Evolutionary conservation across 1,140 invertebrate species (phyloP).

Genomic region (Zeugodacus cucurbitae): DNA sequence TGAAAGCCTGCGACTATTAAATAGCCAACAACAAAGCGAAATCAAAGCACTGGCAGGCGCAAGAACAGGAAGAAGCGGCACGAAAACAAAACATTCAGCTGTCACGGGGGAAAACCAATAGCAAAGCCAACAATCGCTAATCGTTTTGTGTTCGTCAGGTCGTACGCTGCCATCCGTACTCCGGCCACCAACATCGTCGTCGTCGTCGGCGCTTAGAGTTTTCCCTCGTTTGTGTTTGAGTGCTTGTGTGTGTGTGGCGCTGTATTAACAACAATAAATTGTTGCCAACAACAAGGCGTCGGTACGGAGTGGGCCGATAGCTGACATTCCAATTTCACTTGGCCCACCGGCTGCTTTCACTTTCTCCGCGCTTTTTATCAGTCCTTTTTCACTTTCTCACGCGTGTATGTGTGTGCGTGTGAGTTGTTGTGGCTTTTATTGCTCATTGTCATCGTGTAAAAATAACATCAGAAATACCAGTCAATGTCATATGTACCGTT

Average conservation of each 20-base stretch:
- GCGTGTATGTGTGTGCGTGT: not conserved
- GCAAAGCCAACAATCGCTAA: not conserved
- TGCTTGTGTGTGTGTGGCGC: not conserved
- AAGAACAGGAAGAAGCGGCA: not conserved
- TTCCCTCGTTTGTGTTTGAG: not conserved
- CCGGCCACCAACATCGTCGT: not conserved
- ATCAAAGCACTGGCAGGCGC: not conserved
- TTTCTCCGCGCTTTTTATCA: not conserved
- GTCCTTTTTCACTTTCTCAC: not conserved
- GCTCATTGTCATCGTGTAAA: slow-evolving; percentile 31
- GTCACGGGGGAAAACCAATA: slow-evolving; percentile 29
- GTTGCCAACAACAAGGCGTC: not conserved
- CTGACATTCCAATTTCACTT: not conserved
- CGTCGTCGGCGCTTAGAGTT: not conserved
- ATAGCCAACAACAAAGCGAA: not conserved
- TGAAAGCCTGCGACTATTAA: not conserved
- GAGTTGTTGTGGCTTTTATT: not conserved
- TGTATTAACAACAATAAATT: not conserved
- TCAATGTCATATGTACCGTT: not conserved
- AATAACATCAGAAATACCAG: slow-evolving; percentile 23
- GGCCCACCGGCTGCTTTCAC: slow-evolving; percentile 16
- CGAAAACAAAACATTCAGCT: slow-evolving; percentile 5
- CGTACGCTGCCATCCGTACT: not conserved
- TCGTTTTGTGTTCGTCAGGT: not conserved
- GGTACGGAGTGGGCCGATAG: not conserved